Evolutionary conservation across 2,888 invertebrate genomes (phyloP).

Genomic region (Leptarthrus brevirostris): DNA sequence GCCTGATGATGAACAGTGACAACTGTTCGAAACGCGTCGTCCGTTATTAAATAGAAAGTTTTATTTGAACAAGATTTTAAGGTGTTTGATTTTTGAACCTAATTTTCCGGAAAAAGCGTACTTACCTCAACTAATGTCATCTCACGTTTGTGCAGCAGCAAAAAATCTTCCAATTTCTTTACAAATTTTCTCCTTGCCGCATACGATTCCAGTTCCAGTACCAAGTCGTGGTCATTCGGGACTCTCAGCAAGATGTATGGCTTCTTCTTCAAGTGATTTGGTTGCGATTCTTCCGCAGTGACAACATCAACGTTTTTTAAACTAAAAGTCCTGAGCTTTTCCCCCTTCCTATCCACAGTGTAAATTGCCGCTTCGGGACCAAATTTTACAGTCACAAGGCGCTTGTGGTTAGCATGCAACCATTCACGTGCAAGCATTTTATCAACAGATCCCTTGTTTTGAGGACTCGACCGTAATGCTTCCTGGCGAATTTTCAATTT

Average conservation of each 20-base stretch:
- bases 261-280: conserved; percentile 75
- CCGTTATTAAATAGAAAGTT: too few species aligned
- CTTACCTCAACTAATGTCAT: conserved; percentile 74
- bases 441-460: conserved; percentile 79
- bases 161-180: conserved; percentile 86
- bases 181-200: conserved; percentile 86
- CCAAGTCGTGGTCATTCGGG: conserved; percentile 91
- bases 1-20: too few species aligned
- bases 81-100: too few species aligned
- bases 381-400: conserved; percentile 88
- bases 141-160: conserved; percentile 84
- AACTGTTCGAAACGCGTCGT: too few species aligned
- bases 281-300: conserved; percentile 91
- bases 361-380: conserved; percentile 89
- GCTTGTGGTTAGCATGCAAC: conserved; percentile 91
- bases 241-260: conserved; percentile 86
- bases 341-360: conserved; percentile 91
- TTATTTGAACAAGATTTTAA: too few species aligned
- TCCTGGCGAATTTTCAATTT: conserved; percentile 83
- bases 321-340: conserved; percentile 85
- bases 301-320: conserved; percentile 81
- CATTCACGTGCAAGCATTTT: conserved; percentile 95
- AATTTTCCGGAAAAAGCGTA: too few species aligned
- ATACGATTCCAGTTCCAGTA: conserved; percentile 87
- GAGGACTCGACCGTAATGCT: conserved; percentile 63